These are phyloP conservation scores for Latrodectus hesperus DNA, from an alignment of 2,888 invertebrate species.

Conservation along the genomic window DNA sequence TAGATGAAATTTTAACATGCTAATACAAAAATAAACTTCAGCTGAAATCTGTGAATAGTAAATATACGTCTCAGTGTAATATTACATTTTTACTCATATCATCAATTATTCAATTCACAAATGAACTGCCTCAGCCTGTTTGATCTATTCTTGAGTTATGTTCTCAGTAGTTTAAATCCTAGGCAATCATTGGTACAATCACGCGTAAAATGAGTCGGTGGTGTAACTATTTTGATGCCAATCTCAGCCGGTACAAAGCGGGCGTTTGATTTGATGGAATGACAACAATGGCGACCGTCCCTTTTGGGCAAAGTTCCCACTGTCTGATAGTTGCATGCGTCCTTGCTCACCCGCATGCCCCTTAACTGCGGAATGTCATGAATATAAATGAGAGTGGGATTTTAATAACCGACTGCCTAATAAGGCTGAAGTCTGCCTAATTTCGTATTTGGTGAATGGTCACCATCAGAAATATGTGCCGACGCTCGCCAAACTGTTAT, in stretches of 20 bases:
- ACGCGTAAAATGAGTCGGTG: background rate
- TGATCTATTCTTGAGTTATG: too few relatives aligned
- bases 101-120: too few relatives aligned
- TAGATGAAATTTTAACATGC: too few relatives aligned
- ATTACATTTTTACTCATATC: too few relatives aligned
- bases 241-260: background rate
- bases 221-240: conserved; percentile 3
- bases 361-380: background rate
- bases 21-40: too few relatives aligned
- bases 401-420: conserved; percentile 5
- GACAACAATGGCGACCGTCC: background rate
- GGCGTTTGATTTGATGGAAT: conserved; percentile 2
- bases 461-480: background rate
- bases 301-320: background rate
- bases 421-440: background rate
- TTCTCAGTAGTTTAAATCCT: too few relatives aligned
- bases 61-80: too few relatives aligned
- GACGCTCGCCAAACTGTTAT: too few relatives aligned
- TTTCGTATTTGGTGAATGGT: background rate
- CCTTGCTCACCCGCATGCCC: too few relatives aligned
- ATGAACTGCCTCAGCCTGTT: too few relatives aligned
- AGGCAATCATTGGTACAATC: too few relatives aligned
- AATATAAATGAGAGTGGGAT: background rate
- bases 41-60: too few relatives aligned
- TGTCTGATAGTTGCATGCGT: background rate